Evolutionary conservation across 2,113 vertebrate species (phyloP), one percentile per base, ranked within the genome.

Genomic region (Pseudorhombus dupliciocellatus): DNA sequence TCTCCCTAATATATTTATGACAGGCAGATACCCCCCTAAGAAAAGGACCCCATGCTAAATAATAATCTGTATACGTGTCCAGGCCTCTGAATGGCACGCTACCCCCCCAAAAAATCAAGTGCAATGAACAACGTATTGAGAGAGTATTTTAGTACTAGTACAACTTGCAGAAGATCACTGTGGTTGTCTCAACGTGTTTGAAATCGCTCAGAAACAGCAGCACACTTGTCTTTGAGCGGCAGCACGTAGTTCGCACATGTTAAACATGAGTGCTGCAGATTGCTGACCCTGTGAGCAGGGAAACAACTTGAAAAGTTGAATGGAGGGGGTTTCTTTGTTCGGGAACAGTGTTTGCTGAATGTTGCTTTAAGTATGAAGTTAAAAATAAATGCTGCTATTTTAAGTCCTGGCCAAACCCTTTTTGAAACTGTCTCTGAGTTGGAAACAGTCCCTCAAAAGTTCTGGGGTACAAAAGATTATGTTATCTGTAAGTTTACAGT

Each of bases 381-480:
- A 20, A 24, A 20, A 51, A 76, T 70, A 76, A 75, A 89, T 80
- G 87, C 91, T 92, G 90, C 91, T 91, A 89, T 83, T 87, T 81
- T 50, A 71, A 76, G 55, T 63, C 65, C 53, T 40, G 24, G 60
- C 70, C 56, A 28, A 37, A 74, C 31, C 55, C 72, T 30, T 44
- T 56, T 34, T n/a, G 31, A 63, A 69, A 85, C 28, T 7, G 46
- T 51, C 71, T 61, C 26, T 4, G 54, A 24, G 67, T 73, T 52
- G 42, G 65, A 75, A 65, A 84, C 53, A 63, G 60, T 53, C 66
- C 73, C 70, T 58, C 26, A 60, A 46, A 58, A 48, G 57, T 70
- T 64, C 57, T 48, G 34, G 65, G 68, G 68, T 12, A 53, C 54
- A 63, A 31, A 40, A 60, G 14, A 34, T 21, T 70, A 50, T 66